phyloP scores from a whole-genome alignment of 2,113 vertebrate species.

The Passer domesticus region DNA sequence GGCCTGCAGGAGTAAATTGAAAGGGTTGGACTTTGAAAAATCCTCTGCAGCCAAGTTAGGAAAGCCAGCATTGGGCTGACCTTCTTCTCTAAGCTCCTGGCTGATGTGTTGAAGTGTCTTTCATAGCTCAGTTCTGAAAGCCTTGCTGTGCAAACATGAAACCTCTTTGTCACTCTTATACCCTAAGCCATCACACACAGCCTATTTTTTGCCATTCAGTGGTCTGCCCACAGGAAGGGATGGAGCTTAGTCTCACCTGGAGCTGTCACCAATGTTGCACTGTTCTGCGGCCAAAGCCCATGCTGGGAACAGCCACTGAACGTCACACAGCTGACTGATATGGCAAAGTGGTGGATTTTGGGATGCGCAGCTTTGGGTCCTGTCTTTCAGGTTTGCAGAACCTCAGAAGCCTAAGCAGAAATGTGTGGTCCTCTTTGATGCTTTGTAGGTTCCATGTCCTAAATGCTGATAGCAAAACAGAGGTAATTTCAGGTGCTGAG shows the following conservation, averaged over 20 bases:
- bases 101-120: background rate
- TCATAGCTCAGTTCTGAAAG: background rate
- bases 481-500: background rate
- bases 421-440: background rate
- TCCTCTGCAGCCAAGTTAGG: background rate
- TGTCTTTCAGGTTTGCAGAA: background rate
- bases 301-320: background rate
- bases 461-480: background rate
- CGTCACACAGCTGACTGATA: background rate
- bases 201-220: background rate
- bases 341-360: background rate
- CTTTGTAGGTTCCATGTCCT: background rate
- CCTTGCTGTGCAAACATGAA: background rate
- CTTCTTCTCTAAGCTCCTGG: background rate
- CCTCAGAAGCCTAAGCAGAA: background rate
- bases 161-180: background rate
- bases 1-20: background rate
- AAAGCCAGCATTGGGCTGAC: background rate
- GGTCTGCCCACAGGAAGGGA: background rate
- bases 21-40: background rate
- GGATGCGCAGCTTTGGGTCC: background rate
- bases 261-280: background rate
- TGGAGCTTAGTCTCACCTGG: background rate
- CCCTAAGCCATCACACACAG: fast-evolving
- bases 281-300: background rate